Evolutionary conservation across 2,888 invertebrate genomes (phyloP).

Genomic region (Acrocyrtus sp.): DNA sequence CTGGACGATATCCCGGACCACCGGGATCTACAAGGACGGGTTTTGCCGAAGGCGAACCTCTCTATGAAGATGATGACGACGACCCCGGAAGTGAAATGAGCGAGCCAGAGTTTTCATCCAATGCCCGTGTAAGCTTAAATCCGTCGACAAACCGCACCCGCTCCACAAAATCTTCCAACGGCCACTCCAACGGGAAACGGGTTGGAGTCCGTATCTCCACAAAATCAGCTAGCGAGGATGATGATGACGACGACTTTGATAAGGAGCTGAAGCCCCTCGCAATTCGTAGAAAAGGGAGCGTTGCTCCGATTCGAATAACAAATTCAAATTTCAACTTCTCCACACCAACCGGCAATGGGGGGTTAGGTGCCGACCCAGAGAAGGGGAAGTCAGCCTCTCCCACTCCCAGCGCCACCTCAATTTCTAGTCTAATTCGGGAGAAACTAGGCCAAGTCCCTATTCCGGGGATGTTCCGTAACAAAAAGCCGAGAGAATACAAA

Average conservation of each 20-base stretch:
- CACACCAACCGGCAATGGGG: conserved; percentile 5
- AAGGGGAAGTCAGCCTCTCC: conserved; percentile 37
- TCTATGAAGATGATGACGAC: conserved; percentile 1
- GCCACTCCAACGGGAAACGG: conserved; percentile 3
- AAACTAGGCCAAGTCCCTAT: conserved; percentile 69
- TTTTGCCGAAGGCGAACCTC: conserved; percentile 22
- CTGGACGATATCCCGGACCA: conserved; percentile 35
- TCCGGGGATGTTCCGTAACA: conserved; percentile 77
- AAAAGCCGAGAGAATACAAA: conserved; percentile 78
- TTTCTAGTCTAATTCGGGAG: conserved; percentile 44
- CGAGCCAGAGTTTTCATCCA: conserved; percentile 22
- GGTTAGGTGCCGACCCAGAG: conserved; percentile 23
- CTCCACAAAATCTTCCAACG: background rate
- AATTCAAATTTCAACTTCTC: conserved; percentile 52
- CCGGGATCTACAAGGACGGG: conserved; percentile 24
- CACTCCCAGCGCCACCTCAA: conserved; percentile 34
- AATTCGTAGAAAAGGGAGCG: conserved; percentile 48
- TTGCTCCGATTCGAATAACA: conserved; percentile 45
- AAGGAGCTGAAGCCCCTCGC: conserved; percentile 27
- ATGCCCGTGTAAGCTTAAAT: conserved; percentile 10
- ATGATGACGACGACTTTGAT: conserved; percentile 26
- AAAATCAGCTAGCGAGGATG: conserved; percentile 25
- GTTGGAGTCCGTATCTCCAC: conserved; percentile 12
- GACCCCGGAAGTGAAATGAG: conserved; percentile 39
- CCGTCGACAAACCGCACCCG: no score